Percentiles rank a stretch among this genome's conserved stretches.
Conservation (phyloP, 2,113 vertebrate genomes). For the Trogon melanurus region DNA sequence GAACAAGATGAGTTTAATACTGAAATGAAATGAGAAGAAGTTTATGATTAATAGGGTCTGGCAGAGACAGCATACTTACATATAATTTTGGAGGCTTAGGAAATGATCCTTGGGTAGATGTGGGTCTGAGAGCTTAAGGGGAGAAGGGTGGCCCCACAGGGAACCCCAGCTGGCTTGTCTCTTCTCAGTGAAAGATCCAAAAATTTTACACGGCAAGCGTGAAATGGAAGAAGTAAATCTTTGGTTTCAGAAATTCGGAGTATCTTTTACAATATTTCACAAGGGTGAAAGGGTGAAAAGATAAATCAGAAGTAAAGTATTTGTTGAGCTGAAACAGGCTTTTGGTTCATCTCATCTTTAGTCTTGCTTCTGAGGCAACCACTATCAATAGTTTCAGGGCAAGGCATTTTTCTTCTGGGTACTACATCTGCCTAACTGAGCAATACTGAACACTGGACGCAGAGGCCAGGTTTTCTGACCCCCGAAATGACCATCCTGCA, state of each 20-base stretch:
- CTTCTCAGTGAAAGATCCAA: background rate
- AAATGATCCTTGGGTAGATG: slow-evolving; percentile 32
- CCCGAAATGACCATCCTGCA: background rate
- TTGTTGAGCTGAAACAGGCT: background rate
- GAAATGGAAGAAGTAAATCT: background rate
- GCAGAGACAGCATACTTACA: slow-evolving; percentile 36
- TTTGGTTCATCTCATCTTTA: background rate
- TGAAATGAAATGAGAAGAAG: slow-evolving; percentile 51
- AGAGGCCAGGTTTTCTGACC: background rate
- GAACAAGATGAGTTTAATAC: slow-evolving; percentile 62
- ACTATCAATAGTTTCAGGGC: background rate
- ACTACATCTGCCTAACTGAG: background rate
- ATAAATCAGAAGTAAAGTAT: background rate
- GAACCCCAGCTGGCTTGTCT: background rate
- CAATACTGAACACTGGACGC: background rate
- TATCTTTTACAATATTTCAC: background rate
- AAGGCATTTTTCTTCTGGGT: background rate
- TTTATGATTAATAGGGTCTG: slow-evolving; percentile 53
- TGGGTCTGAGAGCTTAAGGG: background rate
- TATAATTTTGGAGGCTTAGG: slow-evolving; percentile 48
- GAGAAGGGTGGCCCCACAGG: background rate
- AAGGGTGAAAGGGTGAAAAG: background rate
- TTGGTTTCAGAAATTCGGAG: background rate
- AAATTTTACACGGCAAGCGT: background rate
- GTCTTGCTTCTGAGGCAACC: background rate